A percentile compares a stretch with the other conserved stretches of the same genome.
These are phyloP conservation scores for Verasper variegatus DNA, from an alignment of 2,113 vertebrate genomes.

Conservation along the genomic window DNA sequence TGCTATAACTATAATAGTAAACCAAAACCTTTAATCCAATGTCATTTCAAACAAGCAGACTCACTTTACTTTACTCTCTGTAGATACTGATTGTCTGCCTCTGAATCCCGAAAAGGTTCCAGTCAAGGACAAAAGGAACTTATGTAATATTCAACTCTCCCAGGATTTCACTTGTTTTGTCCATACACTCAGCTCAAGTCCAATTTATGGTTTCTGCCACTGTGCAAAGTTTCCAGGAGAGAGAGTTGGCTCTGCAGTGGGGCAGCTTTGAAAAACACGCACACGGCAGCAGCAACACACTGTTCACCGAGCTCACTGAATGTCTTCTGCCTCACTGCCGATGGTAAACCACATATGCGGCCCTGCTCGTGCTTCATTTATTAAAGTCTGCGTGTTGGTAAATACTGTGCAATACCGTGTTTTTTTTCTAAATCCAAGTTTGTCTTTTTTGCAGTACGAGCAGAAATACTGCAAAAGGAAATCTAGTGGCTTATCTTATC, in stretches of 20 bases:
- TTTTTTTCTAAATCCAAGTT: neutral
- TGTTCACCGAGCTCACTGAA: conserved; percentile 11
- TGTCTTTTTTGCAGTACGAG: neutral
- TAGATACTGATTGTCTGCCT: neutral
- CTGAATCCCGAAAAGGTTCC: neutral
- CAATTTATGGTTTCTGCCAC: neutral
- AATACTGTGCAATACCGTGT: conserved; percentile 20
- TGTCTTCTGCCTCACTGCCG: conserved; percentile 51
- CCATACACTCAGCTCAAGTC: neutral
- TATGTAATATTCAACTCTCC: neutral
- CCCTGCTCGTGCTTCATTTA: conserved; percentile 38
- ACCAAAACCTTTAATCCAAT: too few species aligned
- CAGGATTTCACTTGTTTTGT: conserved; percentile 5
- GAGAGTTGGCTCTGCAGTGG: conserved; percentile 1
- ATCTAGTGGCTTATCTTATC: neutral
- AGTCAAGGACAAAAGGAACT: neutral
- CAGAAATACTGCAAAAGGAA: neutral
- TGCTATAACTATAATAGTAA: neutral
- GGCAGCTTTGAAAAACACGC: neutral
- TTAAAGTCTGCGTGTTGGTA: conserved; percentile 33
- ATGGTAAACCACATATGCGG: conserved; percentile 48
- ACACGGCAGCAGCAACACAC: neutral
- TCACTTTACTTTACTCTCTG: neutral
- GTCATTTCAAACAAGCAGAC: too few species aligned
- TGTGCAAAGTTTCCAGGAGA: conserved; percentile 6